phyloP scores from a whole-genome alignment of 92 coral and sea anemone genomes.

The Desmophyllum pertusum region DNA sequence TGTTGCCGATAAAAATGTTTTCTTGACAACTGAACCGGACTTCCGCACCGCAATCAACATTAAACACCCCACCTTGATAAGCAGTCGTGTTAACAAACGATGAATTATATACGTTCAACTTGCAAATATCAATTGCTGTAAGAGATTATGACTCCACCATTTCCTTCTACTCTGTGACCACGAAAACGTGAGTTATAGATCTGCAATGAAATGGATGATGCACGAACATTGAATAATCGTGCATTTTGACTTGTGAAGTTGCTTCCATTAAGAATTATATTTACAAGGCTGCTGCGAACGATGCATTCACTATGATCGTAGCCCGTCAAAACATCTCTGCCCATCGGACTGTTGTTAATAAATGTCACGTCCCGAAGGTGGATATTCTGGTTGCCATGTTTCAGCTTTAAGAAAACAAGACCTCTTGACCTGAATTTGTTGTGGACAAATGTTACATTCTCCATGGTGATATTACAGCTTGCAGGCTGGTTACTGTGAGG shows the following conservation, averaged over 20 bases:
- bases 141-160: slow-evolving; percentile 1
- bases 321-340: background rate
- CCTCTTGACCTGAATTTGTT: background rate
- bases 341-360: background rate
- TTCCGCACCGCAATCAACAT: background rate
- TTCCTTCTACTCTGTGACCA: background rate
- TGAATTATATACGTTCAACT: background rate
- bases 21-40: background rate
- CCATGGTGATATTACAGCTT: background rate
- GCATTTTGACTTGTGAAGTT: background rate
- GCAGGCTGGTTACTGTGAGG: background rate
- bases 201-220: slow-evolving; percentile 6
- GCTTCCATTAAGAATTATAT: background rate
- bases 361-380: background rate
- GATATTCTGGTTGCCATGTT: background rate
- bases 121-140: background rate
- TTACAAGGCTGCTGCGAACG: background rate
- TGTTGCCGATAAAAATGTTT: background rate
- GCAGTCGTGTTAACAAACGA: background rate
- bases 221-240: background rate
- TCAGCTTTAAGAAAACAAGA: background rate
- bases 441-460: background rate
- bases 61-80: slow-evolving; percentile 5
- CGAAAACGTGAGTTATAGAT: background rate
- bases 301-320: background rate